Percentiles rank a stretch among this genome's conserved stretches.
phyloP scores from a whole-genome alignment of 92 coral and sea anemone species.

The Heteractis magnifica region DNA sequence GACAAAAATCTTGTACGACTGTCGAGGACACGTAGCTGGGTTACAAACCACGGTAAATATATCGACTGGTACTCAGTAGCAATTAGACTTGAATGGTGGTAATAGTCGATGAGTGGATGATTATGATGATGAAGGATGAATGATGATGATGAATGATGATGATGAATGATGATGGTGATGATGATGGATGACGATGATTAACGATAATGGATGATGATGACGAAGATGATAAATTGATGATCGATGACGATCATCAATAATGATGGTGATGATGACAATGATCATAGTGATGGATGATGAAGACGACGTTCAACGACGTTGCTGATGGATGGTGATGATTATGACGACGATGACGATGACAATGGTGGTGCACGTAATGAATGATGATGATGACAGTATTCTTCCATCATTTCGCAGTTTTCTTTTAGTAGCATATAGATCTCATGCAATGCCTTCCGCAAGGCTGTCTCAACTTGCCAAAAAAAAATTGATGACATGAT shows the following conservation, averaged over 20 bases:
- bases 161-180: not conserved
- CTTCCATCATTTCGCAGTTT: too few relatives aligned
- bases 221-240: not conserved
- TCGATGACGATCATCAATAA: not conserved
- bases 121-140: not conserved
- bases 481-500: too few relatives aligned
- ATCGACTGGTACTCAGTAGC: not conserved
- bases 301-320: not conserved
- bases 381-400: too few relatives aligned
- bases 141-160: not conserved
- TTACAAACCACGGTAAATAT: constrained; percentile 77
- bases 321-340: not conserved
- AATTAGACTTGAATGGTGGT: not conserved
- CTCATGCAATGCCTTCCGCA: too few relatives aligned
- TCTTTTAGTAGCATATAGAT: too few relatives aligned
- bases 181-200: not conserved
- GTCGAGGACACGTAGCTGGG: constrained; percentile 74
- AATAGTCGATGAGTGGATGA: not conserved
- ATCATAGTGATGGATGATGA: not conserved
- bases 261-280: not conserved
- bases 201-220: not conserved
- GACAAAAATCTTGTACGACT: constrained; percentile 74
- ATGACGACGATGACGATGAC: not conserved
- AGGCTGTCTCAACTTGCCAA: too few relatives aligned
- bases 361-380: too few relatives aligned